These are phyloP conservation scores for Amphipoea oculea DNA, from an alignment of 2,888 invertebrate species.

Conservation along the genomic window DNA sequence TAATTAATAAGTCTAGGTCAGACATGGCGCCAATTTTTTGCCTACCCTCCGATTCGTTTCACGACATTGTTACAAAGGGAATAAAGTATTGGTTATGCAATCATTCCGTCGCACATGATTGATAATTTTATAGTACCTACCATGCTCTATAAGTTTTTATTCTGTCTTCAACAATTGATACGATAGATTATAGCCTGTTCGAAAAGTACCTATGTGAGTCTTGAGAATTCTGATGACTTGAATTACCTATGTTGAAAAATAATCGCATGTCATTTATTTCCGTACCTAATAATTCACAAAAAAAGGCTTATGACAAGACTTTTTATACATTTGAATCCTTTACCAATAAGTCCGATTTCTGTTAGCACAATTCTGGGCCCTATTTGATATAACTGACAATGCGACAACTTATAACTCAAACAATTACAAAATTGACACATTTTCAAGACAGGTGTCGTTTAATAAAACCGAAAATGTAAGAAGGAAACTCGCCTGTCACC, in stretches of 20 bases:
- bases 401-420: neutral
- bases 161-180: constrained; percentile 26
- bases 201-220: neutral
- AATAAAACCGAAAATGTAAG: neutral
- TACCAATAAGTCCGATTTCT: neutral
- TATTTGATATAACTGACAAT: neutral
- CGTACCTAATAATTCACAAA: no score
- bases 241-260: neutral
- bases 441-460: neutral
- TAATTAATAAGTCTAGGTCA: constrained; percentile 55
- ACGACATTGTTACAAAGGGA: constrained; percentile 45
- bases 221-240: constrained; percentile 9
- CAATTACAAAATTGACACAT: neutral
- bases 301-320: neutral
- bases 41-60: constrained; percentile 14
- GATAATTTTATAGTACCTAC: constrained; percentile 38
- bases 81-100: constrained; percentile 50
- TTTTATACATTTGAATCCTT: neutral
- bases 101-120: constrained; percentile 59
- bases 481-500: neutral
- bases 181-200: constrained; percentile 10
- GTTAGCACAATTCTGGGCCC: neutral
- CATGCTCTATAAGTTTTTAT: constrained; percentile 25
- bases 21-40: constrained; percentile 66
- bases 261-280: neutral